Conservation (phyloP, 2,888 invertebrate genomes). For the Perizoma affinitatum region DNA sequence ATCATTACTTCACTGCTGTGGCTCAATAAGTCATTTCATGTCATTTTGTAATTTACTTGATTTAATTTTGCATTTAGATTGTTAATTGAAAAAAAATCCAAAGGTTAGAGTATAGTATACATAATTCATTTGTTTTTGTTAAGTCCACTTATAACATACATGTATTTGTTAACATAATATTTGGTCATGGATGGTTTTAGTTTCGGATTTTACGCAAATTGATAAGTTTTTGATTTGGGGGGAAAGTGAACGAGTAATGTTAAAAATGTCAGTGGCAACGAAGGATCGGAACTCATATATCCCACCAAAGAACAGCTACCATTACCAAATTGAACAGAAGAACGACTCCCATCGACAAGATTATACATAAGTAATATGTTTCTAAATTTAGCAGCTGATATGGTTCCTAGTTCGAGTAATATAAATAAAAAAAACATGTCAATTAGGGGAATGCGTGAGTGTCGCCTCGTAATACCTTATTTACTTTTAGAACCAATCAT, state of each 20-base stretch:
- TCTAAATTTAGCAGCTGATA: conserved; percentile 84
- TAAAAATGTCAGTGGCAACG: conserved; percentile 41
- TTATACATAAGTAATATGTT: conserved; percentile 55
- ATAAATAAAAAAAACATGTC: conserved; percentile 76
- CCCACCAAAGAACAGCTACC: conserved; percentile 48
- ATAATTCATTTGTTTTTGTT: conserved; percentile 56
- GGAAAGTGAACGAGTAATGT: conserved; percentile 33
- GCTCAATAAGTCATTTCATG: conserved; percentile 73
- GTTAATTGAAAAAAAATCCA: conserved; percentile 77
- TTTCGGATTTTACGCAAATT: conserved; percentile 47
- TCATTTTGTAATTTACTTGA: conserved; percentile 62
- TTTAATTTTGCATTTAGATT: conserved; percentile 82
- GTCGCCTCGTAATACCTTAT: conserved; percentile 69
- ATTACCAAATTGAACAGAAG: conserved; percentile 61
- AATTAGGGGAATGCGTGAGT: conserved; percentile 83
- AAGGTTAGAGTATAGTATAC: conserved; percentile 78
- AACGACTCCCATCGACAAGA: conserved; percentile 62
- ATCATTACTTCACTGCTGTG: conserved; percentile 69
- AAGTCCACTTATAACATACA: conserved; percentile 53
- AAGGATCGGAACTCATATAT: conserved; percentile 43
- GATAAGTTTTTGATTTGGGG: conserved; percentile 34
- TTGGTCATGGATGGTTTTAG: conserved; percentile 57
- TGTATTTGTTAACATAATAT: conserved; percentile 53
- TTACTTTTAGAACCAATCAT: conserved; percentile 48
- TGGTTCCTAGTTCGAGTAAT: conserved; percentile 84